A percentile compares a stretch with the other conserved stretches of the same genome.
Evolutionary conservation across 2,888 invertebrate species (phyloP).

Genomic region (Drosophila cyrtoloma): DNA sequence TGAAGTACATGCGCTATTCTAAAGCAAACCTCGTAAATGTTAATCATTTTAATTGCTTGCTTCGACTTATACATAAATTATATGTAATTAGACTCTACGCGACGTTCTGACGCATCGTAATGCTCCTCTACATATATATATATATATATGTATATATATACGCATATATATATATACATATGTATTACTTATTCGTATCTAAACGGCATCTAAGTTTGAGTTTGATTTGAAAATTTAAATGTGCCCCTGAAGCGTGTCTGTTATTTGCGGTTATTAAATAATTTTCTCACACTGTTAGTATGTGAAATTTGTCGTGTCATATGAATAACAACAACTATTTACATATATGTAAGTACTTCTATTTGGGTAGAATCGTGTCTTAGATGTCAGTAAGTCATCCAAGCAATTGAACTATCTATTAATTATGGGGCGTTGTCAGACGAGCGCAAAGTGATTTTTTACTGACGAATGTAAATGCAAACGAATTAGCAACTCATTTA

Average conservation of each 20-base stretch:
- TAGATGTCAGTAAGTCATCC: conserved; percentile 68
- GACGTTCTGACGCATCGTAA: conserved; percentile 41
- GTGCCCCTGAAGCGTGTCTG: conserved; percentile 50
- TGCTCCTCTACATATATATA: conserved; percentile 10
- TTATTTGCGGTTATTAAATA: conserved; percentile 68
- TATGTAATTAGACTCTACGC: conserved; percentile 54
- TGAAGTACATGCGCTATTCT: conserved; percentile 22
- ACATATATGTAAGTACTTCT: conserved; percentile 10
- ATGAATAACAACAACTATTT: conserved; percentile 27
- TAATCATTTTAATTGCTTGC: conserved; percentile 43
- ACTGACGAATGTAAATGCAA: conserved; percentile 11
- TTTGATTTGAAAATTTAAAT: conserved; percentile 49
- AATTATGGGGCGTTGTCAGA: conserved; percentile 55
- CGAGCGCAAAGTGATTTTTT: conserved; percentile 18
- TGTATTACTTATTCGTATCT: conserved; percentile 25
- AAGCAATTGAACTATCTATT: conserved; percentile 58
- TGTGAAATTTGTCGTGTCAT: conserved; percentile 23
- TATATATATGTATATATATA: background rate
- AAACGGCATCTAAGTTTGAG: conserved; percentile 55
- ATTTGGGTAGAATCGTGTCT: conserved; percentile 56
- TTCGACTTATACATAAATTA: conserved; percentile 64
- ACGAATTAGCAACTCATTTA: conserved; percentile 48
- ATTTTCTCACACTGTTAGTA: conserved; percentile 66
- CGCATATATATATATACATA: background rate
- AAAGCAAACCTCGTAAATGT: conserved; percentile 22